Evolutionary conservation across 2,888 invertebrate genomes (phyloP).

Genomic region (Macrosiphum euphorbiae): DNA sequence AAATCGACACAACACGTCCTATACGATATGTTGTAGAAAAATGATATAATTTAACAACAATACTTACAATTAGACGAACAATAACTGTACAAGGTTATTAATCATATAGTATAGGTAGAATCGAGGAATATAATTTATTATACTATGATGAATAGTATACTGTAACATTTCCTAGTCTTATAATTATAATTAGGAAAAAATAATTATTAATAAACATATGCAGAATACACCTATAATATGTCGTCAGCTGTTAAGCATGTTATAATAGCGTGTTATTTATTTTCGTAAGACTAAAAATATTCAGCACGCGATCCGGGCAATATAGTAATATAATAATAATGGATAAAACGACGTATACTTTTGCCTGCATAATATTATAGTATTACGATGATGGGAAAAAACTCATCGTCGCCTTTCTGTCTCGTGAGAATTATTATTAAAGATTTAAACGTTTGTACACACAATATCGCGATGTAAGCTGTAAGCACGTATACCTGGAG

Average conservation of each 20-base stretch:
- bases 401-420: neutral
- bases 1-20: neutral
- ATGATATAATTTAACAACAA: neutral
- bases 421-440: conserved; percentile 10
- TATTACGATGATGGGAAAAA: neutral
- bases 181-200: neutral
- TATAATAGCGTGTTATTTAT: neutral
- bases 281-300: neutral
- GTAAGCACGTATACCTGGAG: neutral
- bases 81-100: neutral
- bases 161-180: neutral
- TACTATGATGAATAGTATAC: neutral
- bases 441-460: neutral
- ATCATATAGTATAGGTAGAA: neutral
- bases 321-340: neutral
- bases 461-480: neutral
- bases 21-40: neutral
- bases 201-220: neutral
- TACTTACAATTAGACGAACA: neutral
- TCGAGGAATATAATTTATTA: neutral
- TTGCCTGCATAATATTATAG: neutral
- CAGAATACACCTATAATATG: neutral
- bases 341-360: neutral
- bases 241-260: neutral
- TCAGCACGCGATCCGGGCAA: neutral